Conservation (phyloP, 2,797 vertebrate species). For the Argya squamiceps region DNA sequence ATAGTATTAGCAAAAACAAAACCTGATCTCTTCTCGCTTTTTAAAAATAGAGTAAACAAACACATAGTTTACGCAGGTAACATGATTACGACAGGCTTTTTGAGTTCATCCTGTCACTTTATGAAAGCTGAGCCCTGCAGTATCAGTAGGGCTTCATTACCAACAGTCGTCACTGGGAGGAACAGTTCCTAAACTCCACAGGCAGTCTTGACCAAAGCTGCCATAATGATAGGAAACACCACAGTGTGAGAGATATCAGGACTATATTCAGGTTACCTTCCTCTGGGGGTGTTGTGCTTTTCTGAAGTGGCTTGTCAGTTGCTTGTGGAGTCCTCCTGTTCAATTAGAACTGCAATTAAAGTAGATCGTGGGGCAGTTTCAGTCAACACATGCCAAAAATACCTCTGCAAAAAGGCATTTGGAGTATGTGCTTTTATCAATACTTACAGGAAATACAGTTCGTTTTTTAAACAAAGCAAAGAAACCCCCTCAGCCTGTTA, state of each 20-base stretch:
- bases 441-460: not conserved
- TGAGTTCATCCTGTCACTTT: conserved; percentile 30
- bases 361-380: not conserved
- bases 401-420: not conserved
- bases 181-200: not conserved
- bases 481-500: not conserved
- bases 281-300: not conserved
- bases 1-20: conserved; percentile 21
- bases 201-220: not conserved
- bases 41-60: conserved; percentile 35
- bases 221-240: not conserved
- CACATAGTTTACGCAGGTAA: conserved; percentile 3
- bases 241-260: not conserved
- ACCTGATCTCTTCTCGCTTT: conserved; percentile 32
- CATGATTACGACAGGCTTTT: not conserved
- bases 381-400: not conserved
- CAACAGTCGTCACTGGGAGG: not conserved
- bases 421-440: not conserved
- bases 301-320: not conserved
- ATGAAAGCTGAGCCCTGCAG: not conserved
- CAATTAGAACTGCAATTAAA: not conserved
- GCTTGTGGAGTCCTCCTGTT: not conserved
- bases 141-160: conserved; percentile 22
- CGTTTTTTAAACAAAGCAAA: not conserved
- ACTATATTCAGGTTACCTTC: not conserved